Base-by-base conservation (phyloP, 2,797 vertebrate species). In the Crocidura indochinensis region DNA sequence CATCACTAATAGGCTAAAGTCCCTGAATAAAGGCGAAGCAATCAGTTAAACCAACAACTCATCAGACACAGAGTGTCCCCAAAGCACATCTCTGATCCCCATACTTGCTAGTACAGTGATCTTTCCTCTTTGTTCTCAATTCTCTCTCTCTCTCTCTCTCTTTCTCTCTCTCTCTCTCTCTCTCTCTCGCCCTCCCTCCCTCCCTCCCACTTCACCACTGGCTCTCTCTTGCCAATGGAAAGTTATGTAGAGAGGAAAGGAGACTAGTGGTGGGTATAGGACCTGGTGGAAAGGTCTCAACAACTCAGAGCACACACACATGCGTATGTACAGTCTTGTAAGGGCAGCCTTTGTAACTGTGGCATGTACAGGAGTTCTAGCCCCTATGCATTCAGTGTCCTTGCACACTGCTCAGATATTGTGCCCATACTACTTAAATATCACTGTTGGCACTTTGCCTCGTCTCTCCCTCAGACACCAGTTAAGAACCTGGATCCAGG, bases 1-100 rank as follows among this genome's bases (percentile, higher is more conserved):
- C 56, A 69, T 87, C 72, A 73, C 71, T 92, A 67, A 91, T 90
- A 82, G 94, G 91, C 76, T 93, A 92, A 90, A 65, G 77, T 31
- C 31, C 20, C 84, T 91, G 72, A 56, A 78, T 81, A 92, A 95
- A 81, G 89, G 92, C 88, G 94, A 60, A 75, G 56, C 87, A 85
- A 93, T 94, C 91, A 93, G 79, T 95, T 95, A 96, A 92, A 89
- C 84, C 64, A 93, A 83, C 87, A 94, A 68, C 64, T 87, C 82
- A 90, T 90, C 90, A 95, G 83, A 83, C 26, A 77, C 76, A 87
- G 72, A 87, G 7, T 74, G 80, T 86, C 77, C 88, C 88, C 88
- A 92, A 86, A 94, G 88, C 93, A 88, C 29, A 91, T 47, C 67
- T 79, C 44, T 95, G 91, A 92, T 0, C 88, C 74, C 90, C 81